phyloP scores from a whole-genome alignment of 2,797 vertebrate genomes.

The Cheirogaleus major region DNA sequence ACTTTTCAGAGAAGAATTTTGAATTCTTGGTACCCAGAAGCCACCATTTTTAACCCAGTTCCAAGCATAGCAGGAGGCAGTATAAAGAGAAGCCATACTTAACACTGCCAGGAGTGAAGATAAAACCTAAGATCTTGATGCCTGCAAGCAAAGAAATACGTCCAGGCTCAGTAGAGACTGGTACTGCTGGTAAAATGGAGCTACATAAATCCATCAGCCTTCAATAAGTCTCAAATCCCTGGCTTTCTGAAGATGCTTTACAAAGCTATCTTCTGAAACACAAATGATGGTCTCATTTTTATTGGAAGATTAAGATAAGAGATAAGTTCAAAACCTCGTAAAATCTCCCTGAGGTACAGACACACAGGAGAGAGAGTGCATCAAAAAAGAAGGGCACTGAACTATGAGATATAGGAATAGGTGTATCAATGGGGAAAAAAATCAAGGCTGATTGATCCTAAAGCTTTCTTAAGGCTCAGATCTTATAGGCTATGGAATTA shows the following conservation, averaged over 20 bases:
- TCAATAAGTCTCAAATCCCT: constrained; percentile 40
- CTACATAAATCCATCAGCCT: constrained; percentile 32
- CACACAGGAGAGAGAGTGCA: background rate
- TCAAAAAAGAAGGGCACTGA: constrained; percentile 28
- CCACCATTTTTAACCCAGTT: background rate
- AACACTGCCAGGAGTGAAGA: background rate
- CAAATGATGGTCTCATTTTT: constrained; percentile 56
- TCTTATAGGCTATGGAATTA: constrained; percentile 49
- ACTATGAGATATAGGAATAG: constrained; percentile 31
- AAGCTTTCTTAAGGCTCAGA: constrained; percentile 57
- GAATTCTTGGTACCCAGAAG: background rate
- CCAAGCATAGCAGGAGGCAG: background rate
- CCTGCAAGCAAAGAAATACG: background rate
- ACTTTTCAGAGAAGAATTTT: background rate
- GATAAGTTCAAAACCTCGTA: constrained; percentile 67
- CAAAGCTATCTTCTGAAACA: constrained; percentile 61
- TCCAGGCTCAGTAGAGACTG: background rate
- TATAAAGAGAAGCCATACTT: background rate
- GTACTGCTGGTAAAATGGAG: background rate
- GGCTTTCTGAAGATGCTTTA: constrained; percentile 52
- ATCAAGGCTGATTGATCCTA: constrained; percentile 40
- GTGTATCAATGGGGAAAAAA: constrained; percentile 14
- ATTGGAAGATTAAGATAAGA: constrained; percentile 69
- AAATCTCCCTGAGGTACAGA: constrained; percentile 54
- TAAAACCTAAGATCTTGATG: background rate